A percentile compares a stretch with the other conserved stretches of the same genome.
phyloP scores from a whole-genome alignment of 1,140 invertebrate genomes.

The Drosophila pallidifrons region DNA sequence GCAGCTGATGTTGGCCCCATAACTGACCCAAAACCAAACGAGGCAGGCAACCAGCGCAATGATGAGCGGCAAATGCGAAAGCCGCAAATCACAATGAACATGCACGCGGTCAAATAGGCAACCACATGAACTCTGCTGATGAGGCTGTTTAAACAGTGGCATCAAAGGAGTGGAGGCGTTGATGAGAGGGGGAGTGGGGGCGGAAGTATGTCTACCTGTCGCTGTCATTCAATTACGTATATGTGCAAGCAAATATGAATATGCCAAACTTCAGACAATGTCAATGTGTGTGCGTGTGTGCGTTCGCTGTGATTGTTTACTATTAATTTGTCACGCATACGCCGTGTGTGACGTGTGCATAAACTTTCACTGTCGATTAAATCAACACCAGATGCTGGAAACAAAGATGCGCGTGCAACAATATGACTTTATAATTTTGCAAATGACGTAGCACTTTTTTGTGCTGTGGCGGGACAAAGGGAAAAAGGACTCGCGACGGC shows the following conservation, averaged over 20 bases:
- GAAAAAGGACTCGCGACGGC: background rate
- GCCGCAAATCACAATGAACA: slow-evolving; percentile 79
- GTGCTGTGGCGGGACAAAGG: background rate
- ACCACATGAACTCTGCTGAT: slow-evolving; percentile 66
- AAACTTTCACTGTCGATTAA: slow-evolving; percentile 36
- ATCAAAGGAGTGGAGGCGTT: background rate
- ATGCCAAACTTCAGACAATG: background rate
- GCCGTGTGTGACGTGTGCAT: slow-evolving; percentile 4
- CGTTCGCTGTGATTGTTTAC: slow-evolving; percentile 31
- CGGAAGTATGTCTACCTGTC: background rate
- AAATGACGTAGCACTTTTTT: slow-evolving; percentile 59
- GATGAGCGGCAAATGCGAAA: slow-evolving; percentile 57
- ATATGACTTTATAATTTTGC: slow-evolving; percentile 79
- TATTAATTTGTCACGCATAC: slow-evolving; percentile 53
- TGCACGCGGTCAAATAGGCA: slow-evolving; percentile 58
- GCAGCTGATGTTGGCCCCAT: slow-evolving; percentile 21
- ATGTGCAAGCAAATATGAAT: background rate
- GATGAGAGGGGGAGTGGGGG: background rate
- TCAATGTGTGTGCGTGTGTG: background rate
- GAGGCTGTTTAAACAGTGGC: slow-evolving; percentile 43
- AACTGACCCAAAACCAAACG: slow-evolving; percentile 7
- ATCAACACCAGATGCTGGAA: slow-evolving; percentile 11
- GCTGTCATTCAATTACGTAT: slow-evolving; percentile 20
- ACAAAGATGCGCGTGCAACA: slow-evolving; percentile 2
- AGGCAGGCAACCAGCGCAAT: background rate